These are phyloP conservation scores for Poecilia wingei DNA, from an alignment of 2,797 vertebrate genomes.

Conservation along the genomic window DNA sequence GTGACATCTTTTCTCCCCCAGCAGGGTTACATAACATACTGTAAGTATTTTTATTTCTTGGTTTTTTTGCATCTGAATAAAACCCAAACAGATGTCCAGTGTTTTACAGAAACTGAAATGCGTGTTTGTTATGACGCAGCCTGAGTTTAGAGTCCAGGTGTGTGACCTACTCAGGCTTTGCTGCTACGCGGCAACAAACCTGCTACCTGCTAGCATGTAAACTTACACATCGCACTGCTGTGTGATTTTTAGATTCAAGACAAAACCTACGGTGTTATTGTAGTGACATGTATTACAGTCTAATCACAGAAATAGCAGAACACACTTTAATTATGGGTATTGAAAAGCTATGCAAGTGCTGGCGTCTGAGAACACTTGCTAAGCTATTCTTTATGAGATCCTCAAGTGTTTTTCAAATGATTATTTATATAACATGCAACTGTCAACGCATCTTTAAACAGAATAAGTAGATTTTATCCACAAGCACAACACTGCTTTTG, in stretches of 20 bases:
- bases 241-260: not conserved
- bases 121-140: not conserved
- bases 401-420: not conserved
- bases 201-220: too few relatives aligned
- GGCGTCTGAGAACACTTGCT: not conserved
- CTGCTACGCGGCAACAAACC: not conserved
- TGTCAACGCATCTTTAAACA: not conserved
- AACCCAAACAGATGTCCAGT: slow-evolving; percentile 1
- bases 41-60: not conserved
- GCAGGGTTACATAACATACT: not conserved
- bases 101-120: not conserved
- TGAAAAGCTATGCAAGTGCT: not conserved
- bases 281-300: not conserved
- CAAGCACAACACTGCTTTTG: not conserved
- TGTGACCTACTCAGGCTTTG: not conserved
- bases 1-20: not conserved
- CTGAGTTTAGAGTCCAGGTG: not conserved
- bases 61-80: not conserved
- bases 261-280: not conserved
- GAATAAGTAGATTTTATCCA: not conserved
- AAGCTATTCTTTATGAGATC: not conserved
- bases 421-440: not conserved
- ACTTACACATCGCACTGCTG: not conserved
- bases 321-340: not conserved
- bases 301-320: not conserved